Evolutionary conservation across 1,140 invertebrate genomes (phyloP).

Genomic region (Globodera ellingtonae): DNA sequence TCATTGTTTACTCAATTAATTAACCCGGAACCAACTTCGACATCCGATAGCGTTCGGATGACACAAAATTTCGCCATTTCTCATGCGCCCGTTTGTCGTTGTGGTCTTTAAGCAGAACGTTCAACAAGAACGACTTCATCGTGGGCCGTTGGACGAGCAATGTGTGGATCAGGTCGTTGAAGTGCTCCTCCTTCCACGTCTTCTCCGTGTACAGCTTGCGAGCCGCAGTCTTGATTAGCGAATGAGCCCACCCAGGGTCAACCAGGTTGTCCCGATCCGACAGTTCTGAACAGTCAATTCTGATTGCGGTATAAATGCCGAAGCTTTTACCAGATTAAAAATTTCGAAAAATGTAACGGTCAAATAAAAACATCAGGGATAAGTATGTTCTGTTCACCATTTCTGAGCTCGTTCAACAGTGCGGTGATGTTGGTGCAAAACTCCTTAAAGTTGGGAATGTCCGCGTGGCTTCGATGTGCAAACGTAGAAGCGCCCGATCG

Average conservation of each 20-base stretch:
- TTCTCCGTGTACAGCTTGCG: conserved; percentile 19
- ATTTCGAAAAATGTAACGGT: no score
- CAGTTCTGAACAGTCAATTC: conserved; percentile 10
- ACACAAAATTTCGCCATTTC: conserved; percentile 28
- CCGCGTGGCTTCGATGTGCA: conserved; percentile 3
- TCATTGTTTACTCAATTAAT: no score
- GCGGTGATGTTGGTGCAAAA: conserved; percentile 15
- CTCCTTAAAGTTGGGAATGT: conserved; percentile 8
- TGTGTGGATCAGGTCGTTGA: conserved; percentile 22
- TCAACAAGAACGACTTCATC: conserved; percentile 17
- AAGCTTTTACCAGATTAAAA: no score
- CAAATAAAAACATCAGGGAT: no score
- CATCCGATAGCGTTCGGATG: conserved; percentile 23
- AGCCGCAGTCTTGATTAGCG: conserved; percentile 13
- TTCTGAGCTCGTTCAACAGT: conserved; percentile 18
- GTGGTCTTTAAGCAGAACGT: conserved; percentile 26
- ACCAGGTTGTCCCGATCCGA: conserved; percentile 19
- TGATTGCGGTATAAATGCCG: neutral
- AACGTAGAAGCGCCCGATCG: neutral
- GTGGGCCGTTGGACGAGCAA: conserved; percentile 26
- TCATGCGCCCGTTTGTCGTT: conserved; percentile 22
- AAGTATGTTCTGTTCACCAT: neutral
- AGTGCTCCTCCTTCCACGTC: conserved; percentile 16
- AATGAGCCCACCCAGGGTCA: conserved; percentile 1
- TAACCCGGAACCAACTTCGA: neutral